Evolutionary conservation across 2,113 vertebrate species (phyloP).

Genomic region (Opisthocomus hoazin): DNA sequence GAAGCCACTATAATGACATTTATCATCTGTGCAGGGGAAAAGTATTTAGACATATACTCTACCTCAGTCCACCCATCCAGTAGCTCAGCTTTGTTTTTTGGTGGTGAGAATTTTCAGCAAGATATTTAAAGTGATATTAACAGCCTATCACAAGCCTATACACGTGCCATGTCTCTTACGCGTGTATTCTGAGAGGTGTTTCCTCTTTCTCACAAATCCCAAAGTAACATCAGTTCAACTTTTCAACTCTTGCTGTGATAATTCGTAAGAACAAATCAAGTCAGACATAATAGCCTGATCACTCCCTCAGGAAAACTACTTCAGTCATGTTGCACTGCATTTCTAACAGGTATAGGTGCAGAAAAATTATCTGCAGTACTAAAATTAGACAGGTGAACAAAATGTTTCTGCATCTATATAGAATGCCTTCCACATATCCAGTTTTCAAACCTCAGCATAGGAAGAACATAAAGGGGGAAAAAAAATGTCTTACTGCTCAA

Average conservation of each 20-base stretch:
- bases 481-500: background rate
- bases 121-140: background rate
- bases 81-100: background rate
- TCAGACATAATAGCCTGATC: background rate
- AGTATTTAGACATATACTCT: background rate
- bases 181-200: background rate
- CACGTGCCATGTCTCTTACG: background rate
- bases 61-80: background rate
- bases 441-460: background rate
- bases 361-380: background rate
- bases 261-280: background rate
- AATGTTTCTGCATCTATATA: background rate
- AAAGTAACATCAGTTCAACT: background rate
- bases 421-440: accelerated
- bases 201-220: background rate
- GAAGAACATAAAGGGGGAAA: background rate
- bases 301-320: background rate
- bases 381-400: background rate
- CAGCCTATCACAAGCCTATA: background rate
- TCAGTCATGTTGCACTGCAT: background rate
- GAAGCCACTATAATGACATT: background rate
- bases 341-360: background rate
- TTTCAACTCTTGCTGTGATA: background rate
- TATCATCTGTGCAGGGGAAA: background rate
- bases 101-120: background rate